phyloP scores from a whole-genome alignment of 2,113 vertebrate genomes.

The Notothenia rossii region DNA sequence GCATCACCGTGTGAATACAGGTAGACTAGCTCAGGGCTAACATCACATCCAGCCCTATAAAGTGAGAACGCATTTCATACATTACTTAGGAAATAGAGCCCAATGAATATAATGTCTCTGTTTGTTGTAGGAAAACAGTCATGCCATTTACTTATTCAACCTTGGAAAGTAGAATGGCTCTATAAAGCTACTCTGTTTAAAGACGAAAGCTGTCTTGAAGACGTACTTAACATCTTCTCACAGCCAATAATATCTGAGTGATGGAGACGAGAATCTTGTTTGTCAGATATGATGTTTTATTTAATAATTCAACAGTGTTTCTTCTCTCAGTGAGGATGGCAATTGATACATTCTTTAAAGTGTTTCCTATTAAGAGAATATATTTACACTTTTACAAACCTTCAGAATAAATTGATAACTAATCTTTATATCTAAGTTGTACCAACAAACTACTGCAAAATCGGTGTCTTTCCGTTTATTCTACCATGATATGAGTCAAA shows the following conservation, averaged over 20 bases:
- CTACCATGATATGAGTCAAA: background rate
- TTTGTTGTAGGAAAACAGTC: conserved; percentile 7
- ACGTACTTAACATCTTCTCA: background rate
- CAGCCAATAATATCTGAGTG: background rate
- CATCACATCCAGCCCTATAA: conserved; percentile 9
- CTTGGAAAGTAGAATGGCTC: background rate
- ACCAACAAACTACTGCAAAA: conserved; percentile 9
- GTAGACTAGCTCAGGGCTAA: conserved; percentile 17
- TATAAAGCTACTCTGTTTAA: background rate
- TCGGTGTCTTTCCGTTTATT: conserved; percentile 17
- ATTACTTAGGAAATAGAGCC: background rate
- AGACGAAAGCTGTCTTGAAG: background rate
- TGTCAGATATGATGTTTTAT: conserved; percentile 66
- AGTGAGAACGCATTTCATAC: background rate
- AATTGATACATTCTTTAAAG: conserved; percentile 23
- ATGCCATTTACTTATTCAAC: background rate
- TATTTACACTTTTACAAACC: conserved; percentile 67
- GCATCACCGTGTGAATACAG: background rate
- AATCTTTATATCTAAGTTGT: conserved; percentile 1
- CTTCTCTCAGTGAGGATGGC: conserved; percentile 32
- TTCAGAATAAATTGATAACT: conserved; percentile 17
- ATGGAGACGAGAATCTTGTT: conserved; percentile 13
- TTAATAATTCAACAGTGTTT: conserved; percentile 58
- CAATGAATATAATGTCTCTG: background rate
- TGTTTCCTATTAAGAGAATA: conserved; percentile 51